These are phyloP conservation scores for Zoroaster sp. DNA, from an alignment of 53 echinoderm and acorn worm species.

Conservation along the genomic window DNA sequence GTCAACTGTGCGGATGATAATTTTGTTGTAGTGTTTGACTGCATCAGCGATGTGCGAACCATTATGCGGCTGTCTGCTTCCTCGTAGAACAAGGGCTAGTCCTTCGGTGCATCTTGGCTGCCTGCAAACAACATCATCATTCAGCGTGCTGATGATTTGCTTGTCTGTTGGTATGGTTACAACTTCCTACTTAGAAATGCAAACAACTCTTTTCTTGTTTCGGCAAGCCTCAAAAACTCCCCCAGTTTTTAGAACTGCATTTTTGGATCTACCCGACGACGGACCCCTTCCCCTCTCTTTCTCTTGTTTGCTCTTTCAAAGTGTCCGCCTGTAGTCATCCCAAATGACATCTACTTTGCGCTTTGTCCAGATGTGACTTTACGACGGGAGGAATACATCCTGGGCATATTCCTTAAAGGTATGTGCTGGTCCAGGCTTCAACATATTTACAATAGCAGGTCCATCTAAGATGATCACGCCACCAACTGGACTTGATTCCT, in stretches of 20 bases:
- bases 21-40: not conserved
- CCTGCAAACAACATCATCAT: not conserved
- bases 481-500: not conserved
- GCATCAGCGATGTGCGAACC: not conserved
- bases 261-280: slow-evolving; percentile 13
- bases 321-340: slow-evolving; percentile 55
- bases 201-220: slow-evolving; percentile 66
- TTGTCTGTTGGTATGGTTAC: not conserved
- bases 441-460: slow-evolving; percentile 29
- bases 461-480: slow-evolving; percentile 21
- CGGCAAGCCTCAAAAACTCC: slow-evolving; percentile 57
- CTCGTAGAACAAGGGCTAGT: too few relatives aligned
- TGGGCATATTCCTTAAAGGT: slow-evolving; percentile 47
- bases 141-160: not conserved
- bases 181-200: slow-evolving; percentile 29
- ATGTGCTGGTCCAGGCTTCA: slow-evolving; percentile 27
- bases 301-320: slow-evolving; percentile 34
- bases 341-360: slow-evolving; percentile 46
- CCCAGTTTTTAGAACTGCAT: slow-evolving; percentile 35
- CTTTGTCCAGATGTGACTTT: not conserved
- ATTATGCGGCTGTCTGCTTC: too few relatives aligned
- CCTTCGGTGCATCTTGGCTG: not conserved
- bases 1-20: too few relatives aligned
- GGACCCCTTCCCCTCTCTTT: slow-evolving; percentile 31
- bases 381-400: slow-evolving; percentile 32